Base-by-base conservation (phyloP, 2,888 invertebrate genomes). In the Piscicola geometra region DNA sequence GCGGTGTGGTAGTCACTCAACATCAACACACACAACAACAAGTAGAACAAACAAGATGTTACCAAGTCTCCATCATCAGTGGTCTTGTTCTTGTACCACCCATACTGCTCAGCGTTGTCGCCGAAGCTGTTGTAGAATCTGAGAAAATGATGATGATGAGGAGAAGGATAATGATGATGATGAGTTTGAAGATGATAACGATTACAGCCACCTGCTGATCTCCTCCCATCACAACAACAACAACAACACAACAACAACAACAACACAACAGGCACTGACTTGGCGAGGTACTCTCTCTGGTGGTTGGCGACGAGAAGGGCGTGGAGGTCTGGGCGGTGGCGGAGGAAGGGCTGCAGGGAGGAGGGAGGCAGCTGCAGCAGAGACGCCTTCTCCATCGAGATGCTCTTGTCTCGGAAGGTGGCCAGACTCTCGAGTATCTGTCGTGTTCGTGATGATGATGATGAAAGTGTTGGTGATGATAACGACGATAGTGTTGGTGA, bases 81-180 rank as follows among this genome's bases (percentile, higher is more conserved):
- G 68, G n/a, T 70, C 21, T 41, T 36, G 36, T 64, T 64, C 5
- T 30, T 5, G 21, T 28, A 28, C 25, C 33, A 70, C 33, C 33
- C 28, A 36, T 70, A 33, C 70, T 36, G 21, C 5, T 41, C 41
- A n/a, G 18, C 21, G 18, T 21, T 41, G 47, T 70, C 70, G 9
- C 25, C 70, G 36, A 36, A 70, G 47, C 70, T 70, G 28, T 70
- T 70, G 70, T 70, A 70, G 36, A 70, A 70, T 21, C 70, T 70
- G 28, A 12, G 36, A n/a, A 64, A 9, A 64, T 41, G 41, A 41
- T 41, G 41, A 41, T 41, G 41, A 41, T 41, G 41, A 41, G 9
- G 15, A 41, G 15, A 41, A 41, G 9, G 41, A 41, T 41, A 41
- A 15, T 41, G 41, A 41, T 9, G 15, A 41, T 41, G 41, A 41